Conservation (phyloP, 2,797 vertebrate genomes). For the Chaunax sp. region DNA sequence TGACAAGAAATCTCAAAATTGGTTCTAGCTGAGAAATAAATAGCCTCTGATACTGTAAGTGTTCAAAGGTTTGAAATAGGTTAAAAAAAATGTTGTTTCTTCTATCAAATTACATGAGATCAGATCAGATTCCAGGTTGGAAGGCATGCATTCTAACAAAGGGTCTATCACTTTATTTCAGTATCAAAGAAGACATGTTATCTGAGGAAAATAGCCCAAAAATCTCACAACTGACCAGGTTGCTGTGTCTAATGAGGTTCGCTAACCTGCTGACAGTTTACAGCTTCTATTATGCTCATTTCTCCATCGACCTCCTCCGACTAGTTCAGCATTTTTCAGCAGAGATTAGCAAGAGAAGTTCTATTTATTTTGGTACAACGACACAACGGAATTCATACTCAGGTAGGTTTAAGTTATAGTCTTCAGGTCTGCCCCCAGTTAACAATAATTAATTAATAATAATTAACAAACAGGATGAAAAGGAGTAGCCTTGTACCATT, state of each 20-base stretch:
- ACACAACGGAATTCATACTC: background rate
- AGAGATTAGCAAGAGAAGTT: background rate
- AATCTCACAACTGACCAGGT: background rate
- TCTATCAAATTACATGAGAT: too few relatives aligned
- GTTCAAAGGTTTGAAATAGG: too few relatives aligned
- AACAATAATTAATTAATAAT: too few relatives aligned
- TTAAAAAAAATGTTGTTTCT: too few relatives aligned
- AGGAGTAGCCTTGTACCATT: too few relatives aligned
- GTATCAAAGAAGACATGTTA: background rate
- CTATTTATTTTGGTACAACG: background rate
- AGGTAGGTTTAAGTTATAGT: background rate
- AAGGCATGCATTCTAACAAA: too few relatives aligned
- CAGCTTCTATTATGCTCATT: background rate
- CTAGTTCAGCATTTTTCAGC: background rate
- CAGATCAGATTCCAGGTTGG: too few relatives aligned
- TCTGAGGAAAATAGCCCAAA: background rate
- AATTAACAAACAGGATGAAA: background rate
- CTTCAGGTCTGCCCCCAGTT: too few relatives aligned
- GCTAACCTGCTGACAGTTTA: background rate
- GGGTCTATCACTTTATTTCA: too few relatives aligned
- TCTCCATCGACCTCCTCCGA: background rate
- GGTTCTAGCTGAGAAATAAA: too few relatives aligned
- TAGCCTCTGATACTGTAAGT: too few relatives aligned
- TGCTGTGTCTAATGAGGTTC: constrained; percentile 5
- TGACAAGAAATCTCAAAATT: too few relatives aligned